A percentile compares a stretch with the other conserved stretches of the same genome.
These are phyloP conservation scores for Folsomia candida DNA, from an alignment of 2,888 invertebrate genomes.

Conservation along the genomic window DNA sequence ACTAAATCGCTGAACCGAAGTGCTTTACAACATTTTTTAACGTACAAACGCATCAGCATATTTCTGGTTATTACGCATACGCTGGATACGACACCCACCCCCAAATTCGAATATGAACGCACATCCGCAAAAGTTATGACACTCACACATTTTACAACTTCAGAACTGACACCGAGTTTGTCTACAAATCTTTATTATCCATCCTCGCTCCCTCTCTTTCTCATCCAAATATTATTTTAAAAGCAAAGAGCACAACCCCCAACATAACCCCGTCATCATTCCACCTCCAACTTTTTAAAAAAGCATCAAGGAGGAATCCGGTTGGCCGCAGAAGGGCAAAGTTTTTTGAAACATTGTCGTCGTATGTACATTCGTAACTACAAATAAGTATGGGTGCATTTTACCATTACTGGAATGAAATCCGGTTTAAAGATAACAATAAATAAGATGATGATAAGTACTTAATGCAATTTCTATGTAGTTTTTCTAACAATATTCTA, in stretches of 20 bases:
- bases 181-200: not conserved
- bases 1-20: too few relatives aligned
- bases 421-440: not conserved
- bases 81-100: too few relatives aligned
- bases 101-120: not conserved
- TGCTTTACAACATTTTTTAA: too few relatives aligned
- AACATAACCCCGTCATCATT: not conserved
- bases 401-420: too few relatives aligned
- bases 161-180: not conserved
- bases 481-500: not conserved
- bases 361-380: too few relatives aligned
- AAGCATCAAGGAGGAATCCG: not conserved
- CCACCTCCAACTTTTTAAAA: not conserved
- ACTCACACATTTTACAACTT: not conserved
- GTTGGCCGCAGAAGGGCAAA: not conserved
- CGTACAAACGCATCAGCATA: too few relatives aligned
- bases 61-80: too few relatives aligned
- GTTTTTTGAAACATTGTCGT: too few relatives aligned
- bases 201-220: not conserved
- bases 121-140: not conserved
- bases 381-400: too few relatives aligned
- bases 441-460: not conserved
- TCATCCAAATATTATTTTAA: conserved; percentile 1
- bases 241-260: not conserved
- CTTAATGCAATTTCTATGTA: not conserved